Evolutionary conservation across 2,113 vertebrate species (phyloP).

Genomic region (Macquaria ambigua): DNA sequence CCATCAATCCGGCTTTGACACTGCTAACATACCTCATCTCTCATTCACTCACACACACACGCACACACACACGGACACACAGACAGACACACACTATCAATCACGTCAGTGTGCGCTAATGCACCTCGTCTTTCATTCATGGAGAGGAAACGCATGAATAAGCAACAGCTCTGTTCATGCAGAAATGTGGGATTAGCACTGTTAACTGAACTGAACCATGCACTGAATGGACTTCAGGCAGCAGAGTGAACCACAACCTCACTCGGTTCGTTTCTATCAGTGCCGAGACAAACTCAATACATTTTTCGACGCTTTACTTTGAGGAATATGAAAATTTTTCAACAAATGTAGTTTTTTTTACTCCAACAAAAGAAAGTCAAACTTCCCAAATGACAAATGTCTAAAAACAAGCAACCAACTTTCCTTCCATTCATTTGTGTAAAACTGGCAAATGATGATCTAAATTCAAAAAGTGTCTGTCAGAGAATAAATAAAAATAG

Average conservation of each 20-base stretch:
- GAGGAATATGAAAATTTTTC: no score
- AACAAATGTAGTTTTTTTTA: no score
- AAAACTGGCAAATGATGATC: no score
- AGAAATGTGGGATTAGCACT: slow-evolving; percentile 48
- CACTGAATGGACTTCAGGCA: slow-evolving; percentile 10
- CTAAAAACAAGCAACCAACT: no score
- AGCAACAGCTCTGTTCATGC: slow-evolving; percentile 40
- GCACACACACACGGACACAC: slow-evolving; percentile 22
- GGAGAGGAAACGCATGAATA: slow-evolving; percentile 55
- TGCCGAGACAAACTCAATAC: no score
- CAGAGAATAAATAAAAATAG: no score
- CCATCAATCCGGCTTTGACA: slow-evolving; percentile 66
- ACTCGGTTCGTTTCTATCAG: background rate
- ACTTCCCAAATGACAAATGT: no score
- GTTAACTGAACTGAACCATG: slow-evolving; percentile 7
- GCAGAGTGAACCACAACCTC: background rate
- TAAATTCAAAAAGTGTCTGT: no score
- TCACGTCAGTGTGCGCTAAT: slow-evolving; percentile 60
- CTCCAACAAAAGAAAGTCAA: no score
- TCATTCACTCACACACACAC: slow-evolving; percentile 12
- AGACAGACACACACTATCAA: slow-evolving; percentile 48
- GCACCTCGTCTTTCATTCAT: slow-evolving; percentile 74
- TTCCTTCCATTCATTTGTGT: no score
- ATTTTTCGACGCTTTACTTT: no score
- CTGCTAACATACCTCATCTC: slow-evolving; percentile 54